These are phyloP conservation scores for Hydroisotoma schaefferi DNA, from an alignment of 2,888 invertebrate genomes.

Conservation along the genomic window DNA sequence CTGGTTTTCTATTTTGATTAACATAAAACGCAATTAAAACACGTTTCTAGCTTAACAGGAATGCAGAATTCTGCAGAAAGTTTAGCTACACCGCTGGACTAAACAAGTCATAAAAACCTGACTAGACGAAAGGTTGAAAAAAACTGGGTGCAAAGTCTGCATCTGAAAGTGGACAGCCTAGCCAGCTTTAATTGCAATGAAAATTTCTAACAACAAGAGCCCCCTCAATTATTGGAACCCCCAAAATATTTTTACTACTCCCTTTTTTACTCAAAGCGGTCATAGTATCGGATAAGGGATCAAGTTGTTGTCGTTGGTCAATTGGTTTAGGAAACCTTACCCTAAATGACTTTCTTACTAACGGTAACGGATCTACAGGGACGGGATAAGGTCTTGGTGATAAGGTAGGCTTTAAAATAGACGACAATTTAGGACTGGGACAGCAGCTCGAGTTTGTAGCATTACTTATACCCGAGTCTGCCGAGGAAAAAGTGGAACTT, in stretches of 20 bases:
- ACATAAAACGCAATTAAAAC: too few relatives aligned
- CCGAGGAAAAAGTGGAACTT: conserved; percentile 16
- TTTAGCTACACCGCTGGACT: too few relatives aligned
- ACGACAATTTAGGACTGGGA: neutral
- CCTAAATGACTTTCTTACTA: too few relatives aligned
- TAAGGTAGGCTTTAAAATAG: neutral
- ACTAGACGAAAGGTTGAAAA: neutral
- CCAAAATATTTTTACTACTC: neutral
- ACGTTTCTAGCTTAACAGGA: too few relatives aligned
- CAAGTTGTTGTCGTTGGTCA: neutral
- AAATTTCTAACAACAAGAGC: conserved; percentile 14
- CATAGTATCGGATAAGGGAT: neutral
- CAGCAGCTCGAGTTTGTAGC: neutral
- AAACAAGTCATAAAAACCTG: neutral
- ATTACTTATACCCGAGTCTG: neutral
- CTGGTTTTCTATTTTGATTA: neutral
- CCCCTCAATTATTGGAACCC: conserved; percentile 13
- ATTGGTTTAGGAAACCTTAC: neutral
- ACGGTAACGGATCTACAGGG: neutral
- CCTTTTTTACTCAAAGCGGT: neutral
- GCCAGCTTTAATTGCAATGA: conserved; percentile 12
- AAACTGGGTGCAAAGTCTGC: neutral
- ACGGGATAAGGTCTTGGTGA: neutral
- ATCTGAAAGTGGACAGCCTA: too few relatives aligned
- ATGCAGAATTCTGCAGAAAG: too few relatives aligned